Conservation (phyloP, 2,797 vertebrate species). For the Euphonia xanthogaster region DNA sequence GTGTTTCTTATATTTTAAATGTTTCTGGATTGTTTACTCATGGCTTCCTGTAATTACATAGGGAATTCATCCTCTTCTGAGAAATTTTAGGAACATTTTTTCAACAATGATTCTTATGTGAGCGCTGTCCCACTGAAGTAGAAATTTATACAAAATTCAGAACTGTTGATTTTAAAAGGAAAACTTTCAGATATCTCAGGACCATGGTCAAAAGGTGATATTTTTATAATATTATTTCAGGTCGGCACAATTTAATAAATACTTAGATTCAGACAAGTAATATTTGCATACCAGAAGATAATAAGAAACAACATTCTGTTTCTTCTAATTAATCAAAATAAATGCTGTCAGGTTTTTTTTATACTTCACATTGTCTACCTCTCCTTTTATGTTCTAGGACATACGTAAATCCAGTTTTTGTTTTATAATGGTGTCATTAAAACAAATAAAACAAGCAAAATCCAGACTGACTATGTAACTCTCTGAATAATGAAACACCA, state of each 20-base stretch:
- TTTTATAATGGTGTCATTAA: not conserved
- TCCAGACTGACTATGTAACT: fast-evolving
- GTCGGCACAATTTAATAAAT: not conserved
- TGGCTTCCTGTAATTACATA: not conserved
- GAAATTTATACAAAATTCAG: not conserved
- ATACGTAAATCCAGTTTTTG: not conserved
- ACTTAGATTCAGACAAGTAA: not conserved
- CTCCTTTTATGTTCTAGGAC: not conserved
- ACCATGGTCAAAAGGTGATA: not conserved
- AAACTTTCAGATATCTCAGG: not conserved
- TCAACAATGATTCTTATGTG: not conserved
- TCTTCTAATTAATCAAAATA: not conserved
- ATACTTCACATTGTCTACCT: not conserved
- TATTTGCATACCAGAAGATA: not conserved
- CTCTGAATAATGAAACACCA: not conserved
- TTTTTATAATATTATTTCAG: not conserved
- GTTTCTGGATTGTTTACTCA: not conserved
- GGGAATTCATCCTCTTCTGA: not conserved
- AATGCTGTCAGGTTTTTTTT: fast-evolving
- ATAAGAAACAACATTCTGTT: not conserved
- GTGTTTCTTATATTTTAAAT: not conserved
- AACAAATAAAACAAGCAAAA: not conserved
- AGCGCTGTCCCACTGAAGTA: not conserved
- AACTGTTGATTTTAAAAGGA: not conserved
- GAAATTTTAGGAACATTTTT: not conserved